Base-by-base conservation (phyloP, 2,113 vertebrate genomes). In the Barbus barbus region DNA sequence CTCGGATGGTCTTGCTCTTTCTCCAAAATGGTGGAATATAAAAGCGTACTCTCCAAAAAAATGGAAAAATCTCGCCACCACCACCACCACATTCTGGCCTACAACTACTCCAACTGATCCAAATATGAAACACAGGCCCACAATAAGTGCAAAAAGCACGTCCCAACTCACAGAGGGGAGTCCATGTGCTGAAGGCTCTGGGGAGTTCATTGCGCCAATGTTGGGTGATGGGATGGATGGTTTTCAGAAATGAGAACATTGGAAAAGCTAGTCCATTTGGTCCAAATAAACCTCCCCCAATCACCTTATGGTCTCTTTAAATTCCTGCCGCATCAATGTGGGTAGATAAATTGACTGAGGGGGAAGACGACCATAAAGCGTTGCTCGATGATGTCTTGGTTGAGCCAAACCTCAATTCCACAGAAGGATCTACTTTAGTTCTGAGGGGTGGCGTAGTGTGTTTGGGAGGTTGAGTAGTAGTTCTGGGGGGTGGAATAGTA, bases 401-500 rank as follows among this genome's bases (percentile, higher is more conserved):
- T 71, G 36, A 46, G 33, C 36, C 13, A 26, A 65, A 24, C 24
- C 48, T 8, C 26, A 18, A 14, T 20, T 51, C 24, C 72, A 71
- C 22, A 26, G 8, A 8, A 41, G 9, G 20, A 9, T 9, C 33
- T 51, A 36, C 16, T 7, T 86, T 82, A 93, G 85, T 92, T 93
- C 83, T 93, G 92, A 14, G 88, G 85, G n/a, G 85, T 90, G 67
- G 53, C 36, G 48, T 87, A 78, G 51, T 86, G 73, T 67, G 76
- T 86, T 67, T 89, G 87, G 85, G 51, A 90, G 86, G 53, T 91
- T 20, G 71, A 91, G 65, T 89, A 87, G 88, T 92, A 90, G 75
- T 94, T 94, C 86, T 95, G 94, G 1, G 93, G 96, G 0, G 95
- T 94, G 31, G 95, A 93, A 78, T 93, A 93, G 78, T 95, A 95